A percentile compares a stretch with the other conserved stretches of the same genome.
Conservation (phyloP, 2,888 invertebrate genomes). For the Pimpla rufipes region DNA sequence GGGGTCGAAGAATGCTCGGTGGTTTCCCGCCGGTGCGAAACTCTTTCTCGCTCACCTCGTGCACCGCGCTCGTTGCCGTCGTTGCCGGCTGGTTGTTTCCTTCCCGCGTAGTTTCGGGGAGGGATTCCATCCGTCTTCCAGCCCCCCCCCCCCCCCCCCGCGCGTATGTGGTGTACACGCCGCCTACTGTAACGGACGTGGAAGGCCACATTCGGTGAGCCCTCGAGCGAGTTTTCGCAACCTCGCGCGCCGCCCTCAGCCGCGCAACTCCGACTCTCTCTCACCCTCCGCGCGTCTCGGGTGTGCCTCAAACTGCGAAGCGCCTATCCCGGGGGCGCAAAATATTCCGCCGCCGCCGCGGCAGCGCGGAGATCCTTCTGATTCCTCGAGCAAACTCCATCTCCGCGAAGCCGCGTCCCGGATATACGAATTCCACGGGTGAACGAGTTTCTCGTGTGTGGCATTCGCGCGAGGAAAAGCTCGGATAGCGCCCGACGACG, state of each 20-base stretch:
- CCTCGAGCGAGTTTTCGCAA: conserved; percentile 21
- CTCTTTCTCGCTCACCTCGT: neutral
- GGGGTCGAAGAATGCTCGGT: neutral
- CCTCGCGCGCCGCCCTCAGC: neutral
- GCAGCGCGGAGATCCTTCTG: conserved; percentile 43
- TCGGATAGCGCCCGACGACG: conserved; percentile 24
- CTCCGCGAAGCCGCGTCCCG: conserved; percentile 30
- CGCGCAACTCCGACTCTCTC: no score
- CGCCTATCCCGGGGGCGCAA: conserved; percentile 29
- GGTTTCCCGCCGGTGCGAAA: neutral
- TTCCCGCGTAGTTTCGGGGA: neutral
- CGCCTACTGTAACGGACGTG: conserved; percentile 17
- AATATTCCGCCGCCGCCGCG: conserved; percentile 39
- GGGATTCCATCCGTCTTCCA: conserved; percentile 18
- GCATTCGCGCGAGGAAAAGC: conserved; percentile 43
- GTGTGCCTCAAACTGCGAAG: conserved; percentile 9
- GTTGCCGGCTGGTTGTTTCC: neutral
- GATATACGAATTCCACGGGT: conserved; percentile 59
- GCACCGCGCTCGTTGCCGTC: neutral
- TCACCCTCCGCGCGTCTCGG: neutral
- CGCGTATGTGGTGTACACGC: neutral
- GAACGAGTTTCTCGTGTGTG: conserved; percentile 49
- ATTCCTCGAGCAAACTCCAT: conserved; percentile 61
- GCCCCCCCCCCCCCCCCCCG: no score
- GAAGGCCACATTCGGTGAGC: conserved; percentile 32